Evolutionary conservation across 2,888 invertebrate genomes (phyloP).

Genomic region (Thymelicus sylvestris): DNA sequence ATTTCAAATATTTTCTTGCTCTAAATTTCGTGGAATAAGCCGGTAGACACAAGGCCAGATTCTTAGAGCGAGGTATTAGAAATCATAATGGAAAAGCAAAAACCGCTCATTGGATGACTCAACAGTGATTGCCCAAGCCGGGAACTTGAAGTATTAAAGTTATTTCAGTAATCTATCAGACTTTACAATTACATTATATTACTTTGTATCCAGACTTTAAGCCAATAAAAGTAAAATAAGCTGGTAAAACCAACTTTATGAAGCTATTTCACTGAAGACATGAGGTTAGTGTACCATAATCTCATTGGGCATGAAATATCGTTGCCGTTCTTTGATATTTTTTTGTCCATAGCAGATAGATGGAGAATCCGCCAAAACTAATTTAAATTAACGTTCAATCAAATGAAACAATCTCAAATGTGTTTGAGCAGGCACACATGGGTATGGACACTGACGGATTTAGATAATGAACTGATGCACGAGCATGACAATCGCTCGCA

Average conservation of each 20-base stretch:
- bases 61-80: slow-evolving; percentile 45
- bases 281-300: too few relatives aligned
- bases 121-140: slow-evolving; percentile 25
- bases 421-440: background rate
- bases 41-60: slow-evolving; percentile 42
- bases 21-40: slow-evolving; percentile 44
- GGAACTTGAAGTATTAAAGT: background rate
- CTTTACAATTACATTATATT: too few relatives aligned
- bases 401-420: too few relatives aligned
- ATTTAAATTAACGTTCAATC: too few relatives aligned
- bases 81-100: slow-evolving; percentile 42
- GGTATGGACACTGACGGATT: background rate
- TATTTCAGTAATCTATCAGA: background rate
- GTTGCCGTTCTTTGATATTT: too few relatives aligned
- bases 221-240: too few relatives aligned
- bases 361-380: too few relatives aligned
- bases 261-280: too few relatives aligned
- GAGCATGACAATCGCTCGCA: background rate
- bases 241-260: too few relatives aligned
- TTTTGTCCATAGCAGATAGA: too few relatives aligned
- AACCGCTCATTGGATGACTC: slow-evolving; percentile 48
- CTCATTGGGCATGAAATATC: too few relatives aligned
- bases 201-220: too few relatives aligned
- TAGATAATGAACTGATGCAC: slow-evolving; percentile 7
- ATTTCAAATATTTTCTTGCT: slow-evolving; percentile 35